Percentiles rank a stretch among this genome's conserved stretches.
Evolutionary conservation across 2,113 vertebrate genomes (phyloP).

Genomic region (Ictalurus punctatus): DNA sequence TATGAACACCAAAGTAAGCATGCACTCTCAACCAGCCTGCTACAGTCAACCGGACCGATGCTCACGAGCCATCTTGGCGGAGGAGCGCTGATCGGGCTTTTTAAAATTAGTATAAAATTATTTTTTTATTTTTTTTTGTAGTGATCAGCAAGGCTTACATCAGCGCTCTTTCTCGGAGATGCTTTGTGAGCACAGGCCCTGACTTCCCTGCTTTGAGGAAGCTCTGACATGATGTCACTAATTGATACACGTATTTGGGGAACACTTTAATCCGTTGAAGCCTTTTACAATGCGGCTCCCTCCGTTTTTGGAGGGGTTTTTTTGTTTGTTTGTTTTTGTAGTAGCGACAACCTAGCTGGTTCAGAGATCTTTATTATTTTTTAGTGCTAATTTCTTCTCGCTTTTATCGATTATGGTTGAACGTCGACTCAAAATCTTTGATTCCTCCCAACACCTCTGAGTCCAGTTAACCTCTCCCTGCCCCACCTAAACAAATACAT

Average conservation of each 20-base stretch:
- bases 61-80: slow-evolving; percentile 3
- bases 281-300: background rate
- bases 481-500: slow-evolving; percentile 24
- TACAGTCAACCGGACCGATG: background rate
- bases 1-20: slow-evolving; percentile 99
- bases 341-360: background rate
- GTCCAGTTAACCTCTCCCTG: background rate
- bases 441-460: slow-evolving; percentile 10
- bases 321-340: background rate
- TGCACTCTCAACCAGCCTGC: slow-evolving; percentile 52
- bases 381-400: background rate
- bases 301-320: no score
- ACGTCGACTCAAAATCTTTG: background rate
- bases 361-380: background rate
- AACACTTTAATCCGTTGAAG: background rate
- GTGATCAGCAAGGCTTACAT: background rate
- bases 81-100: slow-evolving; percentile 9
- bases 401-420: slow-evolving; percentile 6
- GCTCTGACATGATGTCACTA: slow-evolving; percentile 54
- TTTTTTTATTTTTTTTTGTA: background rate
- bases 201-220: slow-evolving; percentile 84
- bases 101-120: background rate
- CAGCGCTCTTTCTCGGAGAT: slow-evolving; percentile 10
- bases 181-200: slow-evolving; percentile 59
- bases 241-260: slow-evolving; percentile 6